Evolutionary conservation across 2,797 vertebrate species (phyloP).

Genomic region (Cichlasoma orientale): DNA sequence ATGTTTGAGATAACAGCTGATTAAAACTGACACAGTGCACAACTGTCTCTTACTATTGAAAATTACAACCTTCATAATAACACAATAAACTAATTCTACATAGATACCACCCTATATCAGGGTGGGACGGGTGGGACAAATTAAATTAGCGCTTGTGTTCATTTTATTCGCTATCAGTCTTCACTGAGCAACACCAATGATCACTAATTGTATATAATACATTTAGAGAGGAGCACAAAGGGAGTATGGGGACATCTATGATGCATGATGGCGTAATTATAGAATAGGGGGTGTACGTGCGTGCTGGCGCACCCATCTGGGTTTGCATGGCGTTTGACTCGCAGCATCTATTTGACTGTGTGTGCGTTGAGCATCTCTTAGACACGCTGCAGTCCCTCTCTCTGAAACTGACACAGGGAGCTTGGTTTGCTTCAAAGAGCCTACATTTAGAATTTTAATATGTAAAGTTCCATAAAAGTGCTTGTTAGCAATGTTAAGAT

Average conservation of each 20-base stretch:
- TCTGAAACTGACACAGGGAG: constrained; percentile 11
- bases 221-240: constrained; percentile 55
- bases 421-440: constrained; percentile 17
- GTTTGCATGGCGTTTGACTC: constrained; percentile 15
- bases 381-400: not conserved
- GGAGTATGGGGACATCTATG: constrained; percentile 46
- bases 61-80: constrained; percentile 54
- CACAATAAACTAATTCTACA: constrained; percentile 51
- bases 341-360: constrained; percentile 1
- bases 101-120: constrained; percentile 25
- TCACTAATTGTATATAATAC: constrained; percentile 65
- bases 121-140: constrained; percentile 10
- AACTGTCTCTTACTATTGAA: constrained; percentile 46
- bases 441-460: constrained; percentile 27
- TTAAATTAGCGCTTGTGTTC: constrained; percentile 54
- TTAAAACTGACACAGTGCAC: constrained; percentile 41
- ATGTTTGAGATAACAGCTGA: constrained; percentile 33
- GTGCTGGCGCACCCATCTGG: constrained; percentile 16
- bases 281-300: constrained; percentile 46
- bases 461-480: constrained; percentile 32
- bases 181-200: constrained; percentile 43
- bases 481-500: constrained; percentile 33
- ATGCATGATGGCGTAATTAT: constrained; percentile 56
- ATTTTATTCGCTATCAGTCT: constrained; percentile 57
- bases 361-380: not conserved